Percentiles rank a stretch among this genome's conserved stretches.
phyloP scores from a whole-genome alignment of 2,797 vertebrate species.

The Sciurus vulgaris region DNA sequence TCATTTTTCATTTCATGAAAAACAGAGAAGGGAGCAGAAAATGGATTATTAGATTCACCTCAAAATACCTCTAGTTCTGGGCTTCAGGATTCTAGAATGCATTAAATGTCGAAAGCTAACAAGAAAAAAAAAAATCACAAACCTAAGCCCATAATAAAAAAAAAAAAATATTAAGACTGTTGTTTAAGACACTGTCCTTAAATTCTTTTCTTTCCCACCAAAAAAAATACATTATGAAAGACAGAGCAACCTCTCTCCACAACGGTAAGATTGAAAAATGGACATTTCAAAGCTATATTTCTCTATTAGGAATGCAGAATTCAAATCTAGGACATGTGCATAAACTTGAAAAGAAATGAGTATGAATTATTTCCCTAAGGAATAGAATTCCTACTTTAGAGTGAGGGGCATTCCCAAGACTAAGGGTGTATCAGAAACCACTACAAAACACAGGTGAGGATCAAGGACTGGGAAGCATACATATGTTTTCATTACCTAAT shows the following conservation, averaged over 20 bases:
- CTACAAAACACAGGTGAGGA: too few species aligned
- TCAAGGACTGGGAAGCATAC: not conserved
- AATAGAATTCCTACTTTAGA: not conserved
- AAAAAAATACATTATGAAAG: not conserved
- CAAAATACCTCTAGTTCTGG: slow-evolving; percentile 59
- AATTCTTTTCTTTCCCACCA: not conserved
- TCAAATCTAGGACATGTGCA: not conserved
- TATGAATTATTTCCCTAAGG: not conserved
- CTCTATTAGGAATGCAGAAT: not conserved
- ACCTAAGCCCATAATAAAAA: slow-evolving; percentile 19
- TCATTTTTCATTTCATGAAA: slow-evolving; percentile 68
- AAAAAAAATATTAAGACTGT: not conserved
- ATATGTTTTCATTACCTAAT: not conserved
- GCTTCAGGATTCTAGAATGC: slow-evolving; percentile 50
- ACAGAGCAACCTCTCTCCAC: not conserved
- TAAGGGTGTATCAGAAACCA: not conserved
- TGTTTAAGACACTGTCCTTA: slow-evolving; percentile 5
- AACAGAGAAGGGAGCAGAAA: slow-evolving; percentile 61
- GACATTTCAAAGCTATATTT: slow-evolving; percentile 20
- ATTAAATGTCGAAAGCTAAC: slow-evolving; percentile 48
- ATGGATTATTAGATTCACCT: slow-evolving; percentile 50
- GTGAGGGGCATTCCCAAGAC: not conserved
- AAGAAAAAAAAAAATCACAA: not conserved
- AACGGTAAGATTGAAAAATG: not conserved
- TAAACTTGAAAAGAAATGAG: not conserved